Conservation (phyloP, 1,140 invertebrate genomes). For the Drosophila melanogaster region DNA sequence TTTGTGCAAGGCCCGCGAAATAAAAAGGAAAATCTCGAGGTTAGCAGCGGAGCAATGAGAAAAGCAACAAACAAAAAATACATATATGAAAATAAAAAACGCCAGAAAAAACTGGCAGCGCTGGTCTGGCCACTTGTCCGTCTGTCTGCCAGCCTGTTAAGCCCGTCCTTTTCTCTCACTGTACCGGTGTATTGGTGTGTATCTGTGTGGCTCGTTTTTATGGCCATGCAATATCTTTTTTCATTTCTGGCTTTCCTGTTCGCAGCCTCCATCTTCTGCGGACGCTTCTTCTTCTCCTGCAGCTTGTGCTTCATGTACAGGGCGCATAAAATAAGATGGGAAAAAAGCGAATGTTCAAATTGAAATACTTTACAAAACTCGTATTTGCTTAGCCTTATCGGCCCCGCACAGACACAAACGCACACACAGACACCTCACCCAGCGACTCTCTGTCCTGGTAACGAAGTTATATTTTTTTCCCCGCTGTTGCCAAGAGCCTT, state of each 20-base stretch:
- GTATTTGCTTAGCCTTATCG: constrained; percentile 76
- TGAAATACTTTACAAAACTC: constrained; percentile 77
- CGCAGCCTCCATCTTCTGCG: constrained; percentile 25
- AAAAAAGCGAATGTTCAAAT: constrained; percentile 69
- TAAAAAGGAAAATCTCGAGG: constrained; percentile 48
- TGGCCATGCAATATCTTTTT: constrained; percentile 70
- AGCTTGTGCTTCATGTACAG: constrained; percentile 51
- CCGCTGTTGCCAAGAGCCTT: constrained; percentile 59
- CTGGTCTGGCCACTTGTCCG: constrained; percentile 66
- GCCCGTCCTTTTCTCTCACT: constrained; percentile 49
- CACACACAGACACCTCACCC: constrained; percentile 30
- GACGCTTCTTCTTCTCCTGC: constrained; percentile 23
- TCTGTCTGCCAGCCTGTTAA: constrained; percentile 56
- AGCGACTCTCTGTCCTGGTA: constrained; percentile 22
- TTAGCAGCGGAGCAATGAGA: constrained; percentile 18
- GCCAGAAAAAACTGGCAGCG: constrained; percentile 61
- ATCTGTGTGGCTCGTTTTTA: constrained; percentile 45
- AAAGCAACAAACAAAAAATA: constrained; percentile 25
- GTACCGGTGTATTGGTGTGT: constrained; percentile 44
- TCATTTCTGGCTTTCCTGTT: constrained; percentile 65
- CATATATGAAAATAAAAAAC: constrained; percentile 26
- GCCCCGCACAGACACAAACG: constrained; percentile 30
- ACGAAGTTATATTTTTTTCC: constrained; percentile 33
- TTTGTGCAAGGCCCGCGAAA: constrained; percentile 52
- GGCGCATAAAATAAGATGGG: constrained; percentile 46